Evolutionary conservation across 2,888 invertebrate species (phyloP).

Genomic region (Caenorhabditis wallacei): DNA sequence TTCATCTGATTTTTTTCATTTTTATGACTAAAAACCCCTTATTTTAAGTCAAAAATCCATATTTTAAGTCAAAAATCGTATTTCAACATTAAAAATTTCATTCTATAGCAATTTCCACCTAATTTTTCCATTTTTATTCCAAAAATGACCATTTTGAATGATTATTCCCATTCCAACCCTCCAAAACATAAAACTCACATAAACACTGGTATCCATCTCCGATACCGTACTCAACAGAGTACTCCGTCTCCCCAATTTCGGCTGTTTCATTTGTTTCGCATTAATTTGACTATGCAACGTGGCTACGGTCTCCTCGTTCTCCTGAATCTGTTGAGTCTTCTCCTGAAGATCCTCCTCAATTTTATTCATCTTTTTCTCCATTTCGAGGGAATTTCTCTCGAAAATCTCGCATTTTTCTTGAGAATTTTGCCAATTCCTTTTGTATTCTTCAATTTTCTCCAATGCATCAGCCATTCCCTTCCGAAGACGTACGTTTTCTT

Average conservation of each 20-base stretch:
- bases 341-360: constrained; percentile 55
- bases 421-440: constrained; percentile 59
- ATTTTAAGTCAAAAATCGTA: too few relatives aligned
- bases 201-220: constrained; percentile 60
- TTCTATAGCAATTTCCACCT: too few relatives aligned
- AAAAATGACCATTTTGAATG: too few relatives aligned
- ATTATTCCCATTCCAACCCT: too few relatives aligned
- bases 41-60: too few relatives aligned
- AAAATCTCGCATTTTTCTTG: constrained; percentile 55
- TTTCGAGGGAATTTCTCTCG: constrained; percentile 45
- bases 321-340: constrained; percentile 50
- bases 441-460: constrained; percentile 69
- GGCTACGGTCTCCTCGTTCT: constrained; percentile 56
- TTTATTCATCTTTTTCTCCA: constrained; percentile 23
- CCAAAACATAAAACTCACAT: constrained; percentile 36
- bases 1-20: too few relatives aligned
- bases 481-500: constrained; percentile 65
- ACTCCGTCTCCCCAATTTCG: constrained; percentile 70
- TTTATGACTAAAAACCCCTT: too few relatives aligned
- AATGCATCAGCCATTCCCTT: constrained; percentile 71
- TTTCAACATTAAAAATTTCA: too few relatives aligned
- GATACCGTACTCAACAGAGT: constrained; percentile 67
- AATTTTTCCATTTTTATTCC: too few relatives aligned
- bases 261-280: constrained; percentile 69
- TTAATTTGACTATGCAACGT: constrained; percentile 74